Percentiles rank a stretch among this genome's conserved stretches.
Conservation (phyloP, 2,797 vertebrate species). For the Xenentodon cancila region DNA sequence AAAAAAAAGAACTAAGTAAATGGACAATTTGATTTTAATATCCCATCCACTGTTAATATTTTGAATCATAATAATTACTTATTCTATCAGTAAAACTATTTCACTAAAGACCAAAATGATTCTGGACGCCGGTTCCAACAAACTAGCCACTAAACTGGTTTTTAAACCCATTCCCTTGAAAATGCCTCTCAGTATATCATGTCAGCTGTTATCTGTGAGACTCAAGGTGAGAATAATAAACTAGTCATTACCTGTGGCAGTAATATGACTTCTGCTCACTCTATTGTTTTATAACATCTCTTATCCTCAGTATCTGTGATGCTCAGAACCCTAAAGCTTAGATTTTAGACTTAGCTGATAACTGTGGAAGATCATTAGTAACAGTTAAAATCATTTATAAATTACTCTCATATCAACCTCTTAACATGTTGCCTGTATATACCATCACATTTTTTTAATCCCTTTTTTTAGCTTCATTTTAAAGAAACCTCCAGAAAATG, state of each 20-base stretch:
- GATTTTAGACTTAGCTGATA: slow-evolving; percentile 35
- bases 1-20: background rate
- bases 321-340: slow-evolving; percentile 10
- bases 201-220: slow-evolving; percentile 33
- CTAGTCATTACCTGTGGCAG: slow-evolving; percentile 24
- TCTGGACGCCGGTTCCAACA: background rate
- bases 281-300: slow-evolving; percentile 29
- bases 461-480: background rate
- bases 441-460: too few species aligned
- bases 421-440: too few species aligned
- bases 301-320: slow-evolving; percentile 38
- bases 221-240: slow-evolving; percentile 55
- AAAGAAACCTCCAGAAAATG: background rate
- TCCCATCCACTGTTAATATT: background rate
- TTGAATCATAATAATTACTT: background rate
- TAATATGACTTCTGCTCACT: slow-evolving; percentile 25
- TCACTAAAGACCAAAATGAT: background rate
- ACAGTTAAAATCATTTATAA: background rate
- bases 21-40: background rate
- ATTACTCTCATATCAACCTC: too few species aligned
- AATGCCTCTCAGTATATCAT: background rate
- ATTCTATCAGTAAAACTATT: background rate
- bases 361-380: slow-evolving; percentile 7
- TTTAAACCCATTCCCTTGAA: background rate
- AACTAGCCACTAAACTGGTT: background rate